phyloP scores from a whole-genome alignment of 2,113 vertebrate genomes.

The Periophthalmodon schlosseri region DNA sequence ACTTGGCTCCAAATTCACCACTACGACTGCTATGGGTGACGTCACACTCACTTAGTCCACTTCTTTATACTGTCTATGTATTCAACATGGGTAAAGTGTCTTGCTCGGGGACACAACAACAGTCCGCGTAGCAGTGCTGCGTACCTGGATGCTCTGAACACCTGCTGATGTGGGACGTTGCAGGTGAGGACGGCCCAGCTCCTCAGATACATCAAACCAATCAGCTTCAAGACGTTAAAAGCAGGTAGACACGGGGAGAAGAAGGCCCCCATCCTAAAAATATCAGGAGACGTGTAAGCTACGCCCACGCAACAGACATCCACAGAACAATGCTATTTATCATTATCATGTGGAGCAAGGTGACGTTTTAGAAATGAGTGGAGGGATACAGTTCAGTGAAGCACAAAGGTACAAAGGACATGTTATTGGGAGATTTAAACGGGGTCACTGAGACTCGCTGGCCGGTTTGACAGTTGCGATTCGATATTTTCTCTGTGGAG shows the following conservation, averaged over 20 bases:
- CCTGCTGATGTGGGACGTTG: constrained; percentile 97
- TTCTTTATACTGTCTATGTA: no score
- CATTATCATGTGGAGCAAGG: constrained; percentile 35
- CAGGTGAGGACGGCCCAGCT: constrained; percentile 98
- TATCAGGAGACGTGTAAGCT: constrained; percentile 2
- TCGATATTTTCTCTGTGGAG: not conserved
- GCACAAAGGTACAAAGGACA: constrained; percentile 29
- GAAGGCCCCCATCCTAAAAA: constrained; percentile 95
- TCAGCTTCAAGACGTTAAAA: constrained; percentile 94
- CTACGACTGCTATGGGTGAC: no score
- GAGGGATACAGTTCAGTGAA: constrained; percentile 21
- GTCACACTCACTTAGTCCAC: no score
- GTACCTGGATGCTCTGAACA: constrained; percentile 93
- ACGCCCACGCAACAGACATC: not conserved
- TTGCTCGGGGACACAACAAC: no score
- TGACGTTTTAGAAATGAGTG: constrained; percentile 53
- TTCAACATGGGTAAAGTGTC: no score
- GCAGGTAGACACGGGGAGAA: constrained; percentile 98
- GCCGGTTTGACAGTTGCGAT: not conserved
- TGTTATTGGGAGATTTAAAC: constrained; percentile 12
- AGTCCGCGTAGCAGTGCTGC: not conserved
- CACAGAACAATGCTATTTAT: constrained; percentile 37
- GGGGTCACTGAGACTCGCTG: constrained; percentile 38
- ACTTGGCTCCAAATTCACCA: no score
- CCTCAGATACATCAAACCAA: constrained; percentile 96